These are phyloP conservation scores for Argyrosomus regius DNA, from an alignment of 2,797 vertebrate species.

Conservation along the genomic window DNA sequence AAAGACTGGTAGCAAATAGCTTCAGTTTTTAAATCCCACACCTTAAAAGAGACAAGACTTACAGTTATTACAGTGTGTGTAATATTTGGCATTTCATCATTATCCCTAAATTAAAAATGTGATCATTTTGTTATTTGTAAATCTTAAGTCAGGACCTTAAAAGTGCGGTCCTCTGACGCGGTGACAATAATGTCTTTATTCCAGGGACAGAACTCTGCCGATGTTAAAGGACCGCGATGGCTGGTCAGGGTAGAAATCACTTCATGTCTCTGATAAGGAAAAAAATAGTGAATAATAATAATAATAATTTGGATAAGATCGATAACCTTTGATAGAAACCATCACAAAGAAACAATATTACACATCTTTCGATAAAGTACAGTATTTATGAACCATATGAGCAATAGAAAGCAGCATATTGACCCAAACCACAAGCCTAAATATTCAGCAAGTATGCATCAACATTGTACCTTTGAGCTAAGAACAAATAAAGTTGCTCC, in stretches of 20 bases:
- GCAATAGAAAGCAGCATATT: background rate
- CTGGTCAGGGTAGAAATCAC: slow-evolving; percentile 80
- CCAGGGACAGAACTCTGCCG: slow-evolving; percentile 91
- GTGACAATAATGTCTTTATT: slow-evolving; percentile 85
- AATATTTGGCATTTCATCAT: slow-evolving; percentile 1
- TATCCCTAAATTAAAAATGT: background rate
- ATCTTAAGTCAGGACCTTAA: slow-evolving; percentile 83
- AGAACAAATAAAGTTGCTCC: slow-evolving; percentile 75
- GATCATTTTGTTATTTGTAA: background rate
- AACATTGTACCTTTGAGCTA: slow-evolving; percentile 77
- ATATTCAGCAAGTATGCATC: background rate
- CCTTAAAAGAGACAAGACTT: slow-evolving; percentile 71
- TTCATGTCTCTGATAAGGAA: slow-evolving; percentile 69
- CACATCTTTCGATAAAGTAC: background rate
- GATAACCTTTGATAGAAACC: background rate
- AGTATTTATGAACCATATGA: background rate
- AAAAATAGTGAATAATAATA: slow-evolving; percentile 13
- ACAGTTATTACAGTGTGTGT: background rate
- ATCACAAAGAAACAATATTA: background rate
- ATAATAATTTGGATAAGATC: background rate
- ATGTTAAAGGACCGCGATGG: slow-evolving; percentile 88
- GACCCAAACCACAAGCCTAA: background rate
- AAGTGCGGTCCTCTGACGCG: slow-evolving; percentile 92
- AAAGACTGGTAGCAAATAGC: slow-evolving; percentile 86
- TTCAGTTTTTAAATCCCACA: slow-evolving; percentile 87